Conservation (phyloP, 2,113 vertebrate species). For the Cyphomyrus plagiostoma region DNA sequence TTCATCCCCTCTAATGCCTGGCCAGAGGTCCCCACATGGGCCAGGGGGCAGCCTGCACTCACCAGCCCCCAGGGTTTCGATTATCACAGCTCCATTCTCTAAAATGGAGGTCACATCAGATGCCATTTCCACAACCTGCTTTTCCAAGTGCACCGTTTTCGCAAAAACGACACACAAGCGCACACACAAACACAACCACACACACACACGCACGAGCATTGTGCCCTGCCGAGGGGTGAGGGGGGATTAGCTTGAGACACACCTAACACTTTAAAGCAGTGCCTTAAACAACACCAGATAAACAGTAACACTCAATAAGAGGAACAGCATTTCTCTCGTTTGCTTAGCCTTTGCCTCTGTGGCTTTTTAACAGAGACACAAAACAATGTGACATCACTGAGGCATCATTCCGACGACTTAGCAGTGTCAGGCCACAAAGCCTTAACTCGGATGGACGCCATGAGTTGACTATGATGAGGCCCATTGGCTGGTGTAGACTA, state of each 20-base stretch:
- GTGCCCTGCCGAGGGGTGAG: neutral
- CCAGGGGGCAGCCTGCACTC: constrained; percentile 31
- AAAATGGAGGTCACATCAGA: constrained; percentile 60
- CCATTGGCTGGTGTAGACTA: neutral
- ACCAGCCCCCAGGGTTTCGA: constrained; percentile 61
- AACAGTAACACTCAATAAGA: constrained; percentile 14
- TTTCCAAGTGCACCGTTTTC: constrained; percentile 60
- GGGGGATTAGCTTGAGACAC: constrained; percentile 31
- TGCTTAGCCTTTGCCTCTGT: neutral
- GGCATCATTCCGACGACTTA: neutral
- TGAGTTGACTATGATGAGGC: neutral
- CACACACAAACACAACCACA: neutral
- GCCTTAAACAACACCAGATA: constrained; percentile 25
- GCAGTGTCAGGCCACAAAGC: neutral
- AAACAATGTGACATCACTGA: neutral
- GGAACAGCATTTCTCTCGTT: neutral
- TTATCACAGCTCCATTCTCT: constrained; percentile 56
- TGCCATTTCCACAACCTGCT: constrained; percentile 52
- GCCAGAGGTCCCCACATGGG: constrained; percentile 29
- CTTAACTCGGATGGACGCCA: neutral
- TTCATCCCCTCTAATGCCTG: constrained; percentile 40
- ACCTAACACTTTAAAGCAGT: constrained; percentile 23
- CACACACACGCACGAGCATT: neutral
- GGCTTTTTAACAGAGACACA: neutral
- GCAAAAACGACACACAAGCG: constrained; percentile 45